A percentile compares a stretch with the other conserved stretches of the same genome.
phyloP scores from a whole-genome alignment of 2,888 invertebrate genomes.

The Herminia tarsipennalis region DNA sequence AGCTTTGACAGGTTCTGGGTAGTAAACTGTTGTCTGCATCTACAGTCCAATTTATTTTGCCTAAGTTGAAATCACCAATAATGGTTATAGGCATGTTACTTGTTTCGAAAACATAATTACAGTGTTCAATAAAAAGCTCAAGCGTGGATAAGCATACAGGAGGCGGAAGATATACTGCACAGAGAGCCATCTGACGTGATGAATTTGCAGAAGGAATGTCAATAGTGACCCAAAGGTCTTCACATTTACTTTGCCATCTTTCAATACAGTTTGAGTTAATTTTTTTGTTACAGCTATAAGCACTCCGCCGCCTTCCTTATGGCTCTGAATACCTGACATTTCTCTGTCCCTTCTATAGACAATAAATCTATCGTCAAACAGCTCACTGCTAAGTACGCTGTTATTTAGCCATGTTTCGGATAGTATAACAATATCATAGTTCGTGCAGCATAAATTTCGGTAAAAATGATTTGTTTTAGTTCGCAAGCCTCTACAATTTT shows the following conservation, averaged over 20 bases:
- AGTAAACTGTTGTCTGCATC: too few species aligned
- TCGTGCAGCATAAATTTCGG: slow-evolving; percentile 6
- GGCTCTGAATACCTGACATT: slow-evolving; percentile 3
- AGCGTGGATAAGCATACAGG: too few species aligned
- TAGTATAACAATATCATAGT: slow-evolving; percentile 19
- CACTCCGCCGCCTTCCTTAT: neutral
- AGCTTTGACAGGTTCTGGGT: too few species aligned
- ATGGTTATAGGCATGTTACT: too few species aligned
- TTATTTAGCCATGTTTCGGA: too few species aligned
- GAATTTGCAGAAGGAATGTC: neutral
- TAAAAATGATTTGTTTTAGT: slow-evolving; percentile 21
- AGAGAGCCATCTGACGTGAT: too few species aligned
- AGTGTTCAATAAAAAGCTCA: too few species aligned
- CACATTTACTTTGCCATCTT: slow-evolving; percentile 15
- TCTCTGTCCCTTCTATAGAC: too few species aligned
- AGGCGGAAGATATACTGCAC: too few species aligned
- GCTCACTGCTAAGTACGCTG: slow-evolving; percentile 9
- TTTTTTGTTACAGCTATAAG: slow-evolving; percentile 11
- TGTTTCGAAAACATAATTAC: too few species aligned
- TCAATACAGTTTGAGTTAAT: slow-evolving; percentile 6
- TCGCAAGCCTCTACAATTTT: slow-evolving; percentile 19
- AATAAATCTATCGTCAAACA: slow-evolving; percentile 12
- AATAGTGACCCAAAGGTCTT: slow-evolving; percentile 18
- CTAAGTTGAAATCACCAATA: too few species aligned
- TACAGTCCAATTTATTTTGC: too few species aligned